Conservation (phyloP, 2,113 vertebrate genomes). For the Aspiorhynchus laticeps region DNA sequence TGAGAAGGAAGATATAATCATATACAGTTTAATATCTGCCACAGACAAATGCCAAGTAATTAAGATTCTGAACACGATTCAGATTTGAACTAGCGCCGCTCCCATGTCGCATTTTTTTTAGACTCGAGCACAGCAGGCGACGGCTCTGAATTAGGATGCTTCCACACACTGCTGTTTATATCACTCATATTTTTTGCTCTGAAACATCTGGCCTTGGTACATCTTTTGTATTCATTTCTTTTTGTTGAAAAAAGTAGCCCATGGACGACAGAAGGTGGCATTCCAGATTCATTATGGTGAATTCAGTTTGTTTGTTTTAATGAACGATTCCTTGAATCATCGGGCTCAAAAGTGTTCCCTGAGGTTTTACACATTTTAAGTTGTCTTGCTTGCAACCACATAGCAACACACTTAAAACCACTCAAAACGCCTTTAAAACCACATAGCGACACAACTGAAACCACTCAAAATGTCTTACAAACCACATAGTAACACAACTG, state of each 20-base stretch:
- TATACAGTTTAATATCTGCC: constrained; percentile 25
- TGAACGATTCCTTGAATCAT: background rate
- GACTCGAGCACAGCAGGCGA: constrained; percentile 1
- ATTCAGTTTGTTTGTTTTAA: background rate
- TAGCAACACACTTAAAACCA: too few species aligned
- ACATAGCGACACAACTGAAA: too few species aligned
- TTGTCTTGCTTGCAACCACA: background rate
- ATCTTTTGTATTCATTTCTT: background rate
- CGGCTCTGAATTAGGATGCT: background rate
- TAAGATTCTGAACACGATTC: constrained; percentile 39
- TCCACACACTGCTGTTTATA: background rate
- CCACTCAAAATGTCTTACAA: too few species aligned
- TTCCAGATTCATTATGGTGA: background rate
- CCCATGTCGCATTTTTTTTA: constrained; percentile 5
- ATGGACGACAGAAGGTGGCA: background rate
- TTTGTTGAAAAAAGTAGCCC: background rate
- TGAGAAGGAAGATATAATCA: background rate
- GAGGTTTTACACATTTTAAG: too few species aligned
- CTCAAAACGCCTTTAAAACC: too few species aligned
- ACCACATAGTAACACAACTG: too few species aligned
- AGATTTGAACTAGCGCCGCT: background rate
- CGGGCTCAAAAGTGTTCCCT: background rate
- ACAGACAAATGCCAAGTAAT: constrained; percentile 39
- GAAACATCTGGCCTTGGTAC: background rate
- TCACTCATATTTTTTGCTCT: background rate